phyloP scores from a whole-genome alignment of 1,140 invertebrate species.

The Stegodyphus dumicola region DNA sequence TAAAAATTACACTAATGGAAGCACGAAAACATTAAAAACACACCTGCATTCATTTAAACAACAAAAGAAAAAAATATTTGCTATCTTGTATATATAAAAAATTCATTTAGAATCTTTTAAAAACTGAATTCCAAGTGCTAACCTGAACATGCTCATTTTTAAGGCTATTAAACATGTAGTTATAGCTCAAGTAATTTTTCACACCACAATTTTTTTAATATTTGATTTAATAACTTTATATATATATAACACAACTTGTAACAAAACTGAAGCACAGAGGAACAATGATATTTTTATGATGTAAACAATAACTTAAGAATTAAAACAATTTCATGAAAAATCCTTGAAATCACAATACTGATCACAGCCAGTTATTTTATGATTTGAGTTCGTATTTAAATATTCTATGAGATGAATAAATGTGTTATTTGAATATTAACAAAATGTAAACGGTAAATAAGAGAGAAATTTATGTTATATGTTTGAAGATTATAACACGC shows the following conservation, averaged over 20 bases:
- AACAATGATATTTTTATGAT: too few relatives aligned
- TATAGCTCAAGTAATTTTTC: too few relatives aligned
- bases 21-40: background rate
- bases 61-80: background rate
- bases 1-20: background rate
- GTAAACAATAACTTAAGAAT: background rate
- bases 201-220: too few relatives aligned
- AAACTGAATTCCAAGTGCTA: background rate
- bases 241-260: too few relatives aligned
- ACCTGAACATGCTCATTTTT: too few relatives aligned
- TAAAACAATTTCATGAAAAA: background rate
- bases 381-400: slow-evolving; percentile 33
- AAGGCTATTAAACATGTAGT: too few relatives aligned
- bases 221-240: too few relatives aligned
- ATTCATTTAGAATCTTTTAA: background rate
- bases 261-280: too few relatives aligned
- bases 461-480: too few relatives aligned
- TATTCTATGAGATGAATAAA: slow-evolving; percentile 12
- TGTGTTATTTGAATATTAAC: background rate
- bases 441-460: too few relatives aligned
- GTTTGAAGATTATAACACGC: too few relatives aligned
- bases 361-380: slow-evolving; percentile 42
- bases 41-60: slow-evolving; percentile 8
- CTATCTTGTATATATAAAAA: background rate
- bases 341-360: slow-evolving; percentile 6